Base-by-base conservation (phyloP, 2,113 vertebrate species). In the Daphoenositta chrysoptera region DNA sequence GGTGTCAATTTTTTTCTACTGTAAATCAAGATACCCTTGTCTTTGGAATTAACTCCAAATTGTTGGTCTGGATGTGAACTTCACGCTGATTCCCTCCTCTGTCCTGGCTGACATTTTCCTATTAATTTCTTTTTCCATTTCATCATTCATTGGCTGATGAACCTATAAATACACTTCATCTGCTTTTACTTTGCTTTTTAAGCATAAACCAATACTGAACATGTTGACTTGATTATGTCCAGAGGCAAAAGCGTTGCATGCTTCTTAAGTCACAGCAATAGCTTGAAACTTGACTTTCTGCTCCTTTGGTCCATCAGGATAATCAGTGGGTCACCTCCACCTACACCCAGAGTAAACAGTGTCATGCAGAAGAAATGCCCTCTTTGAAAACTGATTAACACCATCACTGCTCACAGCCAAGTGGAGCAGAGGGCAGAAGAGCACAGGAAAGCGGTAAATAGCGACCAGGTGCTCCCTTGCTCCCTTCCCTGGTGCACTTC, bases 111-210 rank as follows among this genome's bases (percentile, higher is more conserved):
- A 97, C 91, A 97, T 97, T 97, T 98, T 81, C 96, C 95, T 95
- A 98, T 97, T 98, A 97, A 97, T 98, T 98, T 96, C 47, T 98
- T 97, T 97, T 96, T 96, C 81, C 70, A 93, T 98, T 98, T 98
- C 96, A 97, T 98, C 97, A 96, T 97, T 97, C 97, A 97, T 97
- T 97, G 98, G 96, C 95, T 97, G 97, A 98, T 98, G 97, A 97
- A 79, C 96, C 97, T 97, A 97, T 98, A 98, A 98, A 98, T 97
- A 98, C 73, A 89, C 89, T 97, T 98, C 98, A 98, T 98, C 98
- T 98, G 98, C 97, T 98, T 98, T 98, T 97, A 97, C 97, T 98
- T 98, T 97, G 96, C 97, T 97, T 97, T 98, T 98, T 97, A 98
- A 98, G 97, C 96, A 97, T 97, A 97, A 97, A 97, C 95, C 97